Evolutionary conservation across 2,888 invertebrate species (phyloP).

Genomic region (Lymantria monacha): DNA sequence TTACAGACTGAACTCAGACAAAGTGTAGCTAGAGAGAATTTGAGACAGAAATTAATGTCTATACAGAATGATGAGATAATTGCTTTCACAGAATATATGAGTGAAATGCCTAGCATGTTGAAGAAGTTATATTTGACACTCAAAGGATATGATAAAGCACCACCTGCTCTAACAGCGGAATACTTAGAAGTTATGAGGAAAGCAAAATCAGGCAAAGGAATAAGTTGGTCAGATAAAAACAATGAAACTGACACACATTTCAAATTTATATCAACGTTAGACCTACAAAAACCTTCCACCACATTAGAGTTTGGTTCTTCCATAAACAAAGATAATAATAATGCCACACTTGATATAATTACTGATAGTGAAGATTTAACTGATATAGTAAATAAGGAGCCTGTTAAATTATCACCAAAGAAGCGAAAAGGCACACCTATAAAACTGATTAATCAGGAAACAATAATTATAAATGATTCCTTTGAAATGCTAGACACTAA

Average conservation of each 20-base stretch:
- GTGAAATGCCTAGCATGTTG: conserved; percentile 77
- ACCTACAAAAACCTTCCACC: conserved; percentile 52
- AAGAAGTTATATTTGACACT: conserved; percentile 83
- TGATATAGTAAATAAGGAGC: conserved; percentile 58
- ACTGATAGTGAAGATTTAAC: conserved; percentile 66
- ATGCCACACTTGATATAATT: conserved; percentile 46
- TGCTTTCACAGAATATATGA: conserved; percentile 73
- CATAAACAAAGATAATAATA: conserved; percentile 33
- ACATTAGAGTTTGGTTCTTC: conserved; percentile 37
- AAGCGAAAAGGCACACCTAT: conserved; percentile 73
- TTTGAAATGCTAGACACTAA: conserved; percentile 60
- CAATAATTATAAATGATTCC: conserved; percentile 71
- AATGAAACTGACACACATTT: conserved; percentile 51
- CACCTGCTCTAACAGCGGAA: conserved; percentile 78
- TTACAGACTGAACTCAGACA: conserved; percentile 58
- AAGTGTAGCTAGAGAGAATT: conserved; percentile 62
- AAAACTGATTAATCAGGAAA: conserved; percentile 62
- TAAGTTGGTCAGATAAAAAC: conserved; percentile 83
- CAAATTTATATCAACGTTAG: conserved; percentile 59
- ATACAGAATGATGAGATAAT: conserved; percentile 79
- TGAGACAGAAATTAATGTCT: conserved; percentile 52
- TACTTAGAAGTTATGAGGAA: conserved; percentile 83
- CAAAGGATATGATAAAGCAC: conserved; percentile 81
- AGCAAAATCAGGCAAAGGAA: conserved; percentile 81
- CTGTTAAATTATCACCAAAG: conserved; percentile 34